Evolutionary conservation across 2,113 vertebrate genomes (phyloP), one percentile per base, ranked within the genome.

Genomic region (Eretmochelys imbricata): DNA sequence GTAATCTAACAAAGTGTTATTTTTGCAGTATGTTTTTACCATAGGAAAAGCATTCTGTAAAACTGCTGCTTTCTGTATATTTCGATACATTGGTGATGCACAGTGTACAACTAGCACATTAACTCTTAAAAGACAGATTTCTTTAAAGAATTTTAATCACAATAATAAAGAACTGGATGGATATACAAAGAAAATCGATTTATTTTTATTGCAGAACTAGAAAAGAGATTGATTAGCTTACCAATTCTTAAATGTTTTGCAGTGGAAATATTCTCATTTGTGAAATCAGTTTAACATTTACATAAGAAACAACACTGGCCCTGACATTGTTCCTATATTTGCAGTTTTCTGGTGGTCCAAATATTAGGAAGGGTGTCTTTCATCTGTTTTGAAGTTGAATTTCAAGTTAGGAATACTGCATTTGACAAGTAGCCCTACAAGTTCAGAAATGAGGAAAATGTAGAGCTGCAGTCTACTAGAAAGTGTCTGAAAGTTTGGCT

Each of bases 151-250:
- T 76, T 97, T 95, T 96, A 94, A 89, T 97, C 89, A 84, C 75
- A 88, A 79, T 85, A 98, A 97, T 96, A 97, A 97, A 97, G 90
- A 94, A 50, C 84, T 95, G 85, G 87, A 78, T 97, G 85, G 87
- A 72, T 97, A 80, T 80, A 57, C 75, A 94, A 85, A 29, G 42
- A 88, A 89, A 27, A 16, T 55, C 76, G 87, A 62, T 31, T 93
- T 59, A 88, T 50, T 48, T 80, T 84, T 46, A 54, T 53, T 88
- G 46, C 54, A 86, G 49, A 95, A 76, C 57, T 80, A 42, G 22
- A 7, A 59, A n/a, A 80, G 54, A 91, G 54, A 91, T 31, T 49
- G 62, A 75, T 14, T 29, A 59, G 35, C 14, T 90, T 80, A 54
- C 14, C 35, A 35, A 51, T 87, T 50, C 38, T 42, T 57, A 76